These are phyloP conservation scores for Xestia sexstrigata DNA, from an alignment of 2,888 invertebrate species.

Conservation along the genomic window DNA sequence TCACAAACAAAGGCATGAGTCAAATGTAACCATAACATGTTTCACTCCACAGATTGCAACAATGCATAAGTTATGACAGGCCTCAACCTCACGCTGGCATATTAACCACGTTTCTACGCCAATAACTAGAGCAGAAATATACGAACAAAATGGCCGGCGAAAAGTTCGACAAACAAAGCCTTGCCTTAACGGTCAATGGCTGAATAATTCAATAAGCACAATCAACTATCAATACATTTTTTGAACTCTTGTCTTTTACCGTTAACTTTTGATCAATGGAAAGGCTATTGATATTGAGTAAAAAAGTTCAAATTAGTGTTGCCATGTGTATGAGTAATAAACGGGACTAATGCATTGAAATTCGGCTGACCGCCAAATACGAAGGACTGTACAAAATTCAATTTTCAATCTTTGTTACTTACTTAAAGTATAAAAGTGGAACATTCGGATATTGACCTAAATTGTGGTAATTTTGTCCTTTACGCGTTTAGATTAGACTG, in stretches of 20 bases:
- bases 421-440: too few species aligned
- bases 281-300: constrained; percentile 19
- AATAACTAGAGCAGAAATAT: constrained; percentile 60
- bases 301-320: constrained; percentile 9
- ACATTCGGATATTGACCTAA: too few species aligned
- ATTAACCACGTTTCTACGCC: constrained; percentile 49
- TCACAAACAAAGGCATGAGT: constrained; percentile 33
- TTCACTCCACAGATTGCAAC: constrained; percentile 59
- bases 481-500: too few species aligned
- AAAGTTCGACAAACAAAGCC: constrained; percentile 31
- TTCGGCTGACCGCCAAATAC: not conserved
- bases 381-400: not conserved
- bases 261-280: constrained; percentile 41
- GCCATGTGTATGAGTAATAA: not conserved
- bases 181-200: constrained; percentile 40
- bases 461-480: too few species aligned
- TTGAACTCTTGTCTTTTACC: constrained; percentile 40
- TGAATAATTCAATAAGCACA: constrained; percentile 55
- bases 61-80: constrained; percentile 60
- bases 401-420: too few species aligned
- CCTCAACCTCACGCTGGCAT: constrained; percentile 43
- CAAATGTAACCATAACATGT: constrained; percentile 41
- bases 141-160: constrained; percentile 51
- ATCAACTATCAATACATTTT: constrained; percentile 28
- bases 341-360: constrained; percentile 6